Conservation (phyloP, 2,797 vertebrate genomes). For the Lutjanus campechanus region DNA sequence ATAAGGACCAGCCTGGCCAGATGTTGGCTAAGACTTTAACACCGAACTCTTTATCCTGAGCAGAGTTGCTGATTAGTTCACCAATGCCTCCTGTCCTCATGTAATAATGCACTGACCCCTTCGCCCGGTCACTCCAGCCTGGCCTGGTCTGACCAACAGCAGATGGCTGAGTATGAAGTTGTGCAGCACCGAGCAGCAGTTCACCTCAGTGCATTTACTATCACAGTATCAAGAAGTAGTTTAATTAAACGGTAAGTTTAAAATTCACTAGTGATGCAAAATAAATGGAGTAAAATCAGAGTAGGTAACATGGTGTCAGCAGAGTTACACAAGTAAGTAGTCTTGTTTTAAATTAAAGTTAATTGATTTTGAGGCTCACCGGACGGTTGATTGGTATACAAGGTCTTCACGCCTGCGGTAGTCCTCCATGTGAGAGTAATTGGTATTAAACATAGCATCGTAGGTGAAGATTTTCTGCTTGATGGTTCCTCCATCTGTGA, state of each 20-base stretch:
- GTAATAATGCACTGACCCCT: slow-evolving; percentile 51
- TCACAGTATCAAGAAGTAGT: slow-evolving; percentile 8
- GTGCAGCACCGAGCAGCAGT: slow-evolving; percentile 12
- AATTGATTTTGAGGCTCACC: slow-evolving; percentile 85
- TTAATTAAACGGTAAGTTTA: slow-evolving; percentile 7
- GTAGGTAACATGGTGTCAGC: background rate
- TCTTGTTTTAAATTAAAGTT: slow-evolving; percentile 9
- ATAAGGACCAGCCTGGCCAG: slow-evolving; percentile 52
- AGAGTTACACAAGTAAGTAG: background rate
- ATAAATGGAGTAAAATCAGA: background rate
- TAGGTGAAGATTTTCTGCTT: slow-evolving; percentile 99
- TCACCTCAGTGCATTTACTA: slow-evolving; percentile 23
- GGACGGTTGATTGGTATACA: slow-evolving; percentile 96
- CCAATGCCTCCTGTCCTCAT: slow-evolving; percentile 49
- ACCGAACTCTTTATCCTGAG: slow-evolving; percentile 55
- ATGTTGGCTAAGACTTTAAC: slow-evolving; percentile 67
- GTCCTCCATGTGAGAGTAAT: slow-evolving; percentile 98
- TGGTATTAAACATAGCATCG: slow-evolving; percentile 99
- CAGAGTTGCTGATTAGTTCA: slow-evolving; percentile 60
- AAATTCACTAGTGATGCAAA: background rate
- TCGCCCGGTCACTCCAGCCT: slow-evolving; percentile 27
- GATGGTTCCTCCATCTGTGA: slow-evolving; percentile 97
- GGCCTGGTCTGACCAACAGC: slow-evolving; percentile 48
- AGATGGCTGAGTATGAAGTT: slow-evolving; percentile 58
- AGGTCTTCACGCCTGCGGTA: slow-evolving; percentile 95